Base-by-base conservation (phyloP, 2,113 vertebrate genomes). In the Toxostoma redivivum region DNA sequence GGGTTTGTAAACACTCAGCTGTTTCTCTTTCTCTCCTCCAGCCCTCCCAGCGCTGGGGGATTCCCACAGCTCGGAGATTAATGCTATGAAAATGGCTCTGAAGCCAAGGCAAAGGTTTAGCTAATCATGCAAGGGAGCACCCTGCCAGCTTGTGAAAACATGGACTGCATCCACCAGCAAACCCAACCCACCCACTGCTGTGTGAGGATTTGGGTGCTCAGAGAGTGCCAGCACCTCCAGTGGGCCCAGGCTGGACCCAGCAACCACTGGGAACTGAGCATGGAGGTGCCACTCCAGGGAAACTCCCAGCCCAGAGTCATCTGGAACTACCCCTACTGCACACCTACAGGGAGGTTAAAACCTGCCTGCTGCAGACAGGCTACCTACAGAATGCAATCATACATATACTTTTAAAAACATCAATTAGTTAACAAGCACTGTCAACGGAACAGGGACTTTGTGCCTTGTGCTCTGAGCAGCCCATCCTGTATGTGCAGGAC, bases 401-500 rank as follows among this genome's bases (percentile, higher is more conserved):
- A 40, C 14, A 19, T 0, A 4, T 1, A 16, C 11, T 54, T 35
- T 1, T 20, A 3, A 47, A 89, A 50, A 20, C 37, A 71, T 7
- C 42, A 11, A 2, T 31, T 15, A 35, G 15, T 64, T 47, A 54
- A 67, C 42, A 58, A 79, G 35, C 48, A 23, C 35, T 40, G 35
- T 13, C 28, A 77, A 2, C 2, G 10, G 40, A 38, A 53, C 25
- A 64, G 12, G 23, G 33, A 28, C 40, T 38, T 69, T 27, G 33
- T 82, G 70, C 76, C 60, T 60, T 50, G 54, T 72, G 57, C 44
- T 58, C 53, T 45, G 35, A 66, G 50, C 51, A 70, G 65, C 23
- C 12, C 7, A 1, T 23, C 66, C 44, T 21, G 9, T 2, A 9
- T 0, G 8, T 15, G 12, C n/a, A 47, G 5, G 23, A 47, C 23